These are phyloP conservation scores for Scaptomyza graminum DNA, from an alignment of 1,140 invertebrate species.

Conservation along the genomic window DNA sequence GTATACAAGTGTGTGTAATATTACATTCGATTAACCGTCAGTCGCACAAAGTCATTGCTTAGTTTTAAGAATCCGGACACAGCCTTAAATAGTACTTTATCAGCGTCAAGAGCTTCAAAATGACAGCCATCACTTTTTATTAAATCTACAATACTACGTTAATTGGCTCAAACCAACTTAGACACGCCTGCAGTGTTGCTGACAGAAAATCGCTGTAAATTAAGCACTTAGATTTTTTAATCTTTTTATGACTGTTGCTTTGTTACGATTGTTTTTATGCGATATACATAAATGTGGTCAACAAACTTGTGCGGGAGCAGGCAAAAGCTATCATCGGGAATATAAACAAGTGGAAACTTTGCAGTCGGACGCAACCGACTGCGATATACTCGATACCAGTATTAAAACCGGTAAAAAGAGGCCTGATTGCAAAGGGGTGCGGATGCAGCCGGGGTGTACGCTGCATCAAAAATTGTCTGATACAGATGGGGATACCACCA, in stretches of 20 bases:
- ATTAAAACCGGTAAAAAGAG: too few relatives aligned
- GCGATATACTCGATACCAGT: too few relatives aligned
- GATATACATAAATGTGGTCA: conserved; percentile 21
- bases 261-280: conserved; percentile 1
- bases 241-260: conserved; percentile 11
- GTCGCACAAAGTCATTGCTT: conserved; percentile 1
- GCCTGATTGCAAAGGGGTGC: too few relatives aligned
- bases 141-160: conserved; percentile 66
- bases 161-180: conserved; percentile 60
- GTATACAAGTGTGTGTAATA: too few relatives aligned
- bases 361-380: too few relatives aligned
- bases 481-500: too few relatives aligned
- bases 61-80: too few relatives aligned
- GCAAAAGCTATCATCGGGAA: conserved; percentile 12
- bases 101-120: conserved; percentile 21
- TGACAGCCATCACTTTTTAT: conserved; percentile 53
- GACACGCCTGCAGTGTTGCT: conserved; percentile 23
- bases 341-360: too few relatives aligned
- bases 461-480: too few relatives aligned
- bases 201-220: conserved; percentile 51
- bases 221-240: conserved; percentile 65
- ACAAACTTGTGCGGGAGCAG: background rate
- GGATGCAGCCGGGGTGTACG: too few relatives aligned
- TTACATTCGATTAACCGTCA: background rate
- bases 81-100: conserved; percentile 47